These are phyloP conservation scores for Temnothorax unifasciatus DNA, from an alignment of 2,888 invertebrate species.

Conservation along the genomic window DNA sequence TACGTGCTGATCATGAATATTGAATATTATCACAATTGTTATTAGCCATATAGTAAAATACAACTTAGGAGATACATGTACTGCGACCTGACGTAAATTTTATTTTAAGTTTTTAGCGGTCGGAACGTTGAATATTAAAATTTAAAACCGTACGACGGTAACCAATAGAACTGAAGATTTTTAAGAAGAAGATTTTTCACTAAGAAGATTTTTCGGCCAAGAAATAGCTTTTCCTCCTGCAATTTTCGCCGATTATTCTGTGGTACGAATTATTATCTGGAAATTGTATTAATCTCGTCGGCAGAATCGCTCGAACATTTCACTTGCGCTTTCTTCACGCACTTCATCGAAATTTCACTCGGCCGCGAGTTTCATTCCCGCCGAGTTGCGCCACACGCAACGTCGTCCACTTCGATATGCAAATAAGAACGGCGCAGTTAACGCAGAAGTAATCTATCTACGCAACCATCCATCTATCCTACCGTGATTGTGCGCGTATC, in stretches of 20 bases:
- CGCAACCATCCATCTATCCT: slow-evolving; percentile 77
- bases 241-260: neutral
- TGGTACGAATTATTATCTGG: neutral
- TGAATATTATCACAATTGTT: neutral
- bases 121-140: neutral
- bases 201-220: neutral
- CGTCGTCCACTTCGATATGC: slow-evolving; percentile 18
- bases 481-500: slow-evolving; percentile 65
- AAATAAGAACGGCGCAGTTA: slow-evolving; percentile 6
- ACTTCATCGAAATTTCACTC: slow-evolving; percentile 33
- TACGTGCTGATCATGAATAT: neutral
- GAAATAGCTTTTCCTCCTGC: neutral
- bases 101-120: neutral
- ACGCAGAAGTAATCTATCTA: slow-evolving; percentile 69
- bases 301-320: slow-evolving; percentile 1
- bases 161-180: neutral
- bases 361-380: neutral
- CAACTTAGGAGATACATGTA: neutral
- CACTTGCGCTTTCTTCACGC: slow-evolving; percentile 37
- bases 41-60: neutral
- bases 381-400: neutral
- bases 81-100: neutral
- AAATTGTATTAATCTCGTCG: slow-evolving; percentile 2
- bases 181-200: too few relatives aligned
- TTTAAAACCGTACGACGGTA: neutral